Evolutionary conservation across 2,888 invertebrate genomes (phyloP).

Genomic region (Gasteruption jaculator): DNA sequence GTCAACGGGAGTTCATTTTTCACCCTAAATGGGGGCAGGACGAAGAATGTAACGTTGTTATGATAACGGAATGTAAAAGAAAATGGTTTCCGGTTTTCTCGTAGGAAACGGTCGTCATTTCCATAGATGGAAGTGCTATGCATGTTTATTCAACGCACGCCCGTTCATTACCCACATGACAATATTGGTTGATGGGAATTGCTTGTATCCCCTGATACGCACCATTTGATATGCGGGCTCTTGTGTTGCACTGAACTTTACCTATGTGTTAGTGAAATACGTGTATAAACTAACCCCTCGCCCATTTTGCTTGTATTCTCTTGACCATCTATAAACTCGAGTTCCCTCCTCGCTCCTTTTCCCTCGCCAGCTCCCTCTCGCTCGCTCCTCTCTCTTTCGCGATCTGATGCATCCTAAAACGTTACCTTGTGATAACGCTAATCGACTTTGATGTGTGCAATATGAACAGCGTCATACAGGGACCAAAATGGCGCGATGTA

Average conservation of each 20-base stretch:
- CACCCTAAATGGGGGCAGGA: not conserved
- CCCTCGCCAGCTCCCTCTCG: slow-evolving; percentile 5
- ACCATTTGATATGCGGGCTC: slow-evolving; percentile 49
- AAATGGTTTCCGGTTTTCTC: slow-evolving; percentile 18
- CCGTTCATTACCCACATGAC: slow-evolving; percentile 50
- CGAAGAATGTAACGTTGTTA: too few relatives aligned
- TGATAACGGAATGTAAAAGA: too few relatives aligned
- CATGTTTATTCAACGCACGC: slow-evolving; percentile 48
- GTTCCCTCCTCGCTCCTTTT: slow-evolving; percentile 11
- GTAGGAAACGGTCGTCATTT: slow-evolving; percentile 31
- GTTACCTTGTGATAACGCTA: slow-evolving; percentile 20
- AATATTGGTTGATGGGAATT: slow-evolving; percentile 51
- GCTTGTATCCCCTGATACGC: slow-evolving; percentile 49
- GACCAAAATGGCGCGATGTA: too few relatives aligned
- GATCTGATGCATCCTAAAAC: slow-evolving; percentile 12
- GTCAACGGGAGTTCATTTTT: not conserved
- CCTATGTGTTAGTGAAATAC: slow-evolving; percentile 4
- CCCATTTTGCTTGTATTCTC: slow-evolving; percentile 19
- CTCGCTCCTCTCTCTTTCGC: slow-evolving; percentile 13
- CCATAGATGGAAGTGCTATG: slow-evolving; percentile 31
- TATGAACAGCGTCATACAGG: too few relatives aligned
- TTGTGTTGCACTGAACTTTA: slow-evolving; percentile 15
- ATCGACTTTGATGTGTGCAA: too few relatives aligned
- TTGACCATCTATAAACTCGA: too few relatives aligned
- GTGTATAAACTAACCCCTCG: slow-evolving; percentile 16